These are phyloP conservation scores for Cecidostiba fungosa DNA, from an alignment of 2,888 invertebrate genomes.

Conservation along the genomic window DNA sequence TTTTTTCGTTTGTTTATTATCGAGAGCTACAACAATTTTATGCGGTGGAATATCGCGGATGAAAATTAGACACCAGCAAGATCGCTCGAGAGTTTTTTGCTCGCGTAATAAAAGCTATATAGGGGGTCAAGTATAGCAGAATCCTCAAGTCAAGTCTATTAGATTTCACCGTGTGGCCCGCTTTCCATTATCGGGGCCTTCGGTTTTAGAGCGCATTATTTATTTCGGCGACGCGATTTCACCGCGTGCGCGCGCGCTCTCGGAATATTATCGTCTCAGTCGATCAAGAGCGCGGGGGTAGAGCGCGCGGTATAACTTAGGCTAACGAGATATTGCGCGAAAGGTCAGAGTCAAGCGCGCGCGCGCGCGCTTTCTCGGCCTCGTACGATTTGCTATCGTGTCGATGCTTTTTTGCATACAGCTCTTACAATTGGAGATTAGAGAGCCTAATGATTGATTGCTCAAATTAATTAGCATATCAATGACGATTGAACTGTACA, in stretches of 20 bases:
- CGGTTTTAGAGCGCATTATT: neutral
- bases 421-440: neutral
- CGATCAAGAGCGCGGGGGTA: neutral
- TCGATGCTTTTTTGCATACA: neutral
- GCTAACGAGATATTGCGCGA: constrained; percentile 4
- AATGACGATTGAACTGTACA: neutral
- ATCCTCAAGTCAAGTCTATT: neutral
- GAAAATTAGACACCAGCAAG: too few species aligned
- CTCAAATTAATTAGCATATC: neutral
- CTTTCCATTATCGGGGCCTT: constrained; percentile 4
- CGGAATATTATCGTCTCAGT: neutral
- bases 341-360: constrained; percentile 5
- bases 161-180: constrained; percentile 1
- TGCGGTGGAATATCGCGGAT: too few species aligned
- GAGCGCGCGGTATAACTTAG: neutral
- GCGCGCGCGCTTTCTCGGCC: neutral
- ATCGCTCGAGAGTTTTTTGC: too few species aligned
- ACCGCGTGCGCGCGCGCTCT: neutral
- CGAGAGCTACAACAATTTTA: too few species aligned
- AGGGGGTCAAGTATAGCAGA: too few species aligned
- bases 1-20: too few species aligned
- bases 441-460: neutral
- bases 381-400: neutral
- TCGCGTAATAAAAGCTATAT: too few species aligned
- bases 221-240: neutral